Conservation (phyloP, 2,888 invertebrate species). For the Megalurothrips usitatus region DNA sequence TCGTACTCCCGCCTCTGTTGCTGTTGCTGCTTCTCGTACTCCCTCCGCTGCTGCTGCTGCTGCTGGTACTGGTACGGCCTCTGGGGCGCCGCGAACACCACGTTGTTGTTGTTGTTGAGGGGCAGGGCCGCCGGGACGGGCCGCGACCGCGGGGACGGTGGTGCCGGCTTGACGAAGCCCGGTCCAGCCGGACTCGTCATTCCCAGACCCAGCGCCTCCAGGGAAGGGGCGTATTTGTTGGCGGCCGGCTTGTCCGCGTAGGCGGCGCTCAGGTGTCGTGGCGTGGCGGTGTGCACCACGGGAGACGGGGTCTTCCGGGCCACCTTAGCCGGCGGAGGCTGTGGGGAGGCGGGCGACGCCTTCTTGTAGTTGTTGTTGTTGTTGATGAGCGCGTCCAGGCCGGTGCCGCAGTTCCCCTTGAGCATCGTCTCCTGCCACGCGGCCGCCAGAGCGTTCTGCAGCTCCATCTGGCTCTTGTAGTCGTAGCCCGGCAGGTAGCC, state of each 20-base stretch:
- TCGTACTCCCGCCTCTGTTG: slow-evolving; percentile 38
- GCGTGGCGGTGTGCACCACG: background rate
- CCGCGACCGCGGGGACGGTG: background rate
- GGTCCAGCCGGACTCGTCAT: background rate
- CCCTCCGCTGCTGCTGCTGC: slow-evolving; percentile 39
- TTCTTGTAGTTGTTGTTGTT: slow-evolving; percentile 39
- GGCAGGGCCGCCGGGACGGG: background rate
- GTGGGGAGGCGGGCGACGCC: slow-evolving; percentile 30
- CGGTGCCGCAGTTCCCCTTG: slow-evolving; percentile 52
- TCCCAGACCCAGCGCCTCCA: background rate
- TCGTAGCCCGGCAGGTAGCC: slow-evolving; percentile 36
- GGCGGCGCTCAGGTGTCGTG: slow-evolving; percentile 4
- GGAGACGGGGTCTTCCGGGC: slow-evolving; percentile 3
- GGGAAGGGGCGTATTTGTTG: background rate
- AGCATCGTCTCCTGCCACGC: slow-evolving; percentile 64
- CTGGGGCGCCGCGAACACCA: slow-evolving; percentile 33
- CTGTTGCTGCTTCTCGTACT: slow-evolving; percentile 40
- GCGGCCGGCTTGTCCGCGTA: background rate
- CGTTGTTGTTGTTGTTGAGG: slow-evolving; percentile 50
- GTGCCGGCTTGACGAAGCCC: background rate
- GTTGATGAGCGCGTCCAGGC: slow-evolving; percentile 44
- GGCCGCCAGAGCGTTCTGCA: slow-evolving; percentile 59
- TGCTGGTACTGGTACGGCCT: slow-evolving; percentile 34
- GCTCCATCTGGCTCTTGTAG: slow-evolving; percentile 45
- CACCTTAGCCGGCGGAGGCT: slow-evolving; percentile 28